Evolutionary conservation across 2,113 vertebrate species (phyloP).

Genomic region (Vimba vimba): DNA sequence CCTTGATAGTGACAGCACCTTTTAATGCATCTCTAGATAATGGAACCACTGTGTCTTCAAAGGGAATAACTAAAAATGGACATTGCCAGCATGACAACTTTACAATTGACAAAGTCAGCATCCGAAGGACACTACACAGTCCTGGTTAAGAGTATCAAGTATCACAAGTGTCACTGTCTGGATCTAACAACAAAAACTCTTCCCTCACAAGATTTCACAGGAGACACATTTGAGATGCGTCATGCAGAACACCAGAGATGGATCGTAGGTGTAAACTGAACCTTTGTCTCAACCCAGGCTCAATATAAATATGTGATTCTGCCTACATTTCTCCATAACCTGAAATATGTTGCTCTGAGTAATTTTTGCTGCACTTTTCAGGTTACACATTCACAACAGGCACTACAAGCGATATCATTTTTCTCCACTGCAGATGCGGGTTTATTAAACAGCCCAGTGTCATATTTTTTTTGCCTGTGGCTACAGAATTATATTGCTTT

Average conservation of each 20-base stretch:
- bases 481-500: not conserved
- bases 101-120: not conserved
- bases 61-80: not conserved
- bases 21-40: not conserved
- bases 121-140: not conserved
- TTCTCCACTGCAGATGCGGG: not conserved
- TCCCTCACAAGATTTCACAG: not conserved
- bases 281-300: not conserved
- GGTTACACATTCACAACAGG: too few relatives aligned
- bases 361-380: not conserved
- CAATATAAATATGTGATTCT: not conserved
- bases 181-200: not conserved
- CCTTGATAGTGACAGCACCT: not conserved
- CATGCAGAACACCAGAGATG: not conserved
- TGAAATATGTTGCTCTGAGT: not conserved
- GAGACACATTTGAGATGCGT: not conserved
- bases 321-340: not conserved
- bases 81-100: too few relatives aligned
- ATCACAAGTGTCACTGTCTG: not conserved
- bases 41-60: not conserved
- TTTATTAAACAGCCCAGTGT: not conserved
- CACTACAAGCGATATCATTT: not conserved
- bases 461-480: not conserved
- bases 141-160: not conserved
- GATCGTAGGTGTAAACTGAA: not conserved